Percentiles rank a stretch among this genome's conserved stretches.
These are phyloP conservation scores for Ellobius talpinus DNA, from an alignment of 2,113 vertebrate genomes.

Conservation along the genomic window DNA sequence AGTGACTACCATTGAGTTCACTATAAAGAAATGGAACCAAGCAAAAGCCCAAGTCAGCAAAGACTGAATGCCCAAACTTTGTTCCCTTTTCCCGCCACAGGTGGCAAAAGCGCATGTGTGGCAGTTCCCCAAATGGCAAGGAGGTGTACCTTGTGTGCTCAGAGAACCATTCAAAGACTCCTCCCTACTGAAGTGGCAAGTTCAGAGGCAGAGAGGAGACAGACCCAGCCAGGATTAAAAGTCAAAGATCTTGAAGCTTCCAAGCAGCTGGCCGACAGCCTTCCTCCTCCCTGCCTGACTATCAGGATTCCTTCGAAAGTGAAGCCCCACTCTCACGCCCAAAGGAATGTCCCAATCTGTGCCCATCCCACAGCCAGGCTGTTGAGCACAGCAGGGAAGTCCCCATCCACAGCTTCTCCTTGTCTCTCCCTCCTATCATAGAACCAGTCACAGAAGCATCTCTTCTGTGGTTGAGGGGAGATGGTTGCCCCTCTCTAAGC, in stretches of 20 bases:
- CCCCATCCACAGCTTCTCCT: background rate
- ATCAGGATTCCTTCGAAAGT: background rate
- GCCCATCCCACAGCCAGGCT: background rate
- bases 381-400: background rate
- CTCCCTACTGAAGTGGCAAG: background rate
- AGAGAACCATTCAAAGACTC: background rate
- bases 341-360: background rate
- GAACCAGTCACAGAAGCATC: background rate
- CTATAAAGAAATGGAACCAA: background rate
- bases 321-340: background rate
- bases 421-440: background rate
- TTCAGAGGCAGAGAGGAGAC: background rate
- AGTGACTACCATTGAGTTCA: background rate
- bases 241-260: background rate
- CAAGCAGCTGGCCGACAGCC: rapidly evolving
- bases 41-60: background rate
- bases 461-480: background rate
- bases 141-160: rapidly evolving
- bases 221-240: rapidly evolving
- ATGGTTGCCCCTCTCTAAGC: rapidly evolving
- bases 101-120: background rate
- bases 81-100: background rate
- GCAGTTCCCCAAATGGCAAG: background rate
- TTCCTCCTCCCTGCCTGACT: rapidly evolving
- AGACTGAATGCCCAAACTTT: background rate